These are phyloP conservation scores for Muntiacus muntjak DNA, from an alignment of 2,113 vertebrate species.

Conservation along the genomic window DNA sequence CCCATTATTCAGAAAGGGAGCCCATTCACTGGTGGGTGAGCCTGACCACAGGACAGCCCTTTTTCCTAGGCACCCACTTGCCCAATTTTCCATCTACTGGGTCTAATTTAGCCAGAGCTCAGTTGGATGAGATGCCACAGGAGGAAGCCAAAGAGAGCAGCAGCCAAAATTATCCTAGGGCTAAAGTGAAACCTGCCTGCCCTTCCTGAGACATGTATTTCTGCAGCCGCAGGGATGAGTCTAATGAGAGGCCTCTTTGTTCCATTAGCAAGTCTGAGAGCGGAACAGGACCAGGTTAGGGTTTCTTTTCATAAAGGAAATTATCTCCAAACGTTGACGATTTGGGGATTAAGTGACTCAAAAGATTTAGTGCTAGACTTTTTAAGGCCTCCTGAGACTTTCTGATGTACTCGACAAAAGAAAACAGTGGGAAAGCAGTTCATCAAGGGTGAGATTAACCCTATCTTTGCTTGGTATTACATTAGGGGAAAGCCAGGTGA, in stretches of 20 bases:
- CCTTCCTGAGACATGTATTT: background rate
- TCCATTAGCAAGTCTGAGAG: slow-evolving; percentile 42
- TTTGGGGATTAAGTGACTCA: slow-evolving; percentile 55
- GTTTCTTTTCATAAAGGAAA: slow-evolving; percentile 59
- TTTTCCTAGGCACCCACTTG: background rate
- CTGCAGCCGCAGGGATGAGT: slow-evolving; percentile 11
- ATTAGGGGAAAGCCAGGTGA: background rate
- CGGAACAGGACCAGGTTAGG: slow-evolving; percentile 17
- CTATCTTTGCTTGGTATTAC: background rate
- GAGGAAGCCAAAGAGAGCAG: background rate
- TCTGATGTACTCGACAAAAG: background rate
- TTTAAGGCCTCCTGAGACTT: slow-evolving; percentile 42
- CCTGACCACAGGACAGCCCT: background rate
- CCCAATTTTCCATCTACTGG: background rate
- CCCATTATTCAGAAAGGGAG: background rate
- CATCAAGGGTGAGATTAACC: slow-evolving; percentile 10
- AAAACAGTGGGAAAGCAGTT: slow-evolving; percentile 12
- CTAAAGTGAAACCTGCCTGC: background rate
- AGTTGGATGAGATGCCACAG: background rate
- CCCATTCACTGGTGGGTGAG: background rate
- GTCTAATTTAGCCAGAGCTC: background rate
- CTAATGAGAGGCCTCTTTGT: slow-evolving; percentile 53
- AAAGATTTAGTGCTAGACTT: slow-evolving; percentile 61
- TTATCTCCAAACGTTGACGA: slow-evolving; percentile 57
- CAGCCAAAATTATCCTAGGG: background rate